Evolutionary conservation across 2,797 vertebrate genomes (phyloP), one percentile per base, ranked within the genome.

Genomic region (Microctenopoma lineatum): DNA sequence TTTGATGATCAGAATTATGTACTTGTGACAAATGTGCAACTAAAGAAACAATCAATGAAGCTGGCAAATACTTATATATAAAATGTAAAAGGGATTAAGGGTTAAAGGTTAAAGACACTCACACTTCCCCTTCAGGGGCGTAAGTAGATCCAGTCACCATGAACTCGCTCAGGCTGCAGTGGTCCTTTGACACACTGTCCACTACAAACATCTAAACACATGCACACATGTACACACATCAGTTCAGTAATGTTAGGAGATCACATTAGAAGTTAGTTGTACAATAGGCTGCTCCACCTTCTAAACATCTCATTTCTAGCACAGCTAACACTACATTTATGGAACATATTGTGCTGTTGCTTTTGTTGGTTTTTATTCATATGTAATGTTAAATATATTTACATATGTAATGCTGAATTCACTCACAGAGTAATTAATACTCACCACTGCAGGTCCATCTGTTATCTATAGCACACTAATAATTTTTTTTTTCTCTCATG

Each of bases 71-170:
- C 29, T 12, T 1, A 56, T 55, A 3, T 16, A 61, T 10, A 3
- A 52, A 53, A n/a, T 5, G 51, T 42, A 8, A 21, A 21, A 75
- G 44, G 16, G 25, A 65, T 83, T 70, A 52, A 34, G 59, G 60
- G 57, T 39, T 79, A 79, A 75, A 73, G 66, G 78, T 88, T 85
- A 89, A 85, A 83, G 60, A 54, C 87, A 94, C 94, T 94, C 92
- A 95, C 94, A 94, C 92, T 84, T 95, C 93, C 85, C 94, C 94
- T 77, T 95, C 94, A 27, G 94, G 94, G 58, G 93, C 93, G 15
- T 95, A 95, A 70, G 94, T 95, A 70, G 94, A 95, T 92, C 94
- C 94, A 72, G 93, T 95, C 81, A 95, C 91, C 44, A 90, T 81
- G 81, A 95, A 95, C 77, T 95, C 94, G 42, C 48, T 93, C 73